Conservation (phyloP, 1,140 invertebrate genomes). For the Macrotrachela quadricornifera region DNA sequence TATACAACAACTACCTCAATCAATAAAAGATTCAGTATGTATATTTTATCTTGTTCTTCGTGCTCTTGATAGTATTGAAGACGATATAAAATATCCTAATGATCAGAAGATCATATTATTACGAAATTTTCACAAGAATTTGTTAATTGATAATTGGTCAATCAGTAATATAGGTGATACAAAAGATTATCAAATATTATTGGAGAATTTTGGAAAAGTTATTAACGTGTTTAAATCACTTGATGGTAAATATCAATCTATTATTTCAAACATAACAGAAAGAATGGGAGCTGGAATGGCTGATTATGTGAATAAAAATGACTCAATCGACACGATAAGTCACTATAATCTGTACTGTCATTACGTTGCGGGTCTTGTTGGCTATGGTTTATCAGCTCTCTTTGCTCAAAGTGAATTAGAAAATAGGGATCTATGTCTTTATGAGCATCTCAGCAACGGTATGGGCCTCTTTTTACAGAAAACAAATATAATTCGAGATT, state of each 20-base stretch:
- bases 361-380: constrained; percentile 24
- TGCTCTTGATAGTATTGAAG: constrained; percentile 24
- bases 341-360: constrained; percentile 25
- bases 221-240: constrained; percentile 5
- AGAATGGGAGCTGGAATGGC: constrained; percentile 22
- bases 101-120: constrained; percentile 17
- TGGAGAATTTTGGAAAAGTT: constrained; percentile 19
- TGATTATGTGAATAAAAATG: constrained; percentile 12
- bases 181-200: constrained; percentile 11
- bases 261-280: constrained; percentile 16
- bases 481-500: constrained; percentile 26
- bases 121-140: constrained; percentile 15
- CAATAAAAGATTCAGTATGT: constrained; percentile 20
- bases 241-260: constrained; percentile 12
- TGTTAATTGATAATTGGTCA: constrained; percentile 14
- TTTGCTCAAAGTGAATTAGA: constrained; percentile 17
- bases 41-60: constrained; percentile 23
- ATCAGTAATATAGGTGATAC: constrained; percentile 18
- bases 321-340: constrained; percentile 11
- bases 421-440: constrained; percentile 9
- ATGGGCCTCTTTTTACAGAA: constrained; percentile 26
- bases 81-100: constrained; percentile 19
- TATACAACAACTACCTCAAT: constrained; percentile 17
- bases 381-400: constrained; percentile 18
- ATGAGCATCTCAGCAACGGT: constrained; percentile 15